Evolutionary conservation across 2,113 vertebrate genomes (phyloP).

Genomic region (Dolichallabes microphthalmus): DNA sequence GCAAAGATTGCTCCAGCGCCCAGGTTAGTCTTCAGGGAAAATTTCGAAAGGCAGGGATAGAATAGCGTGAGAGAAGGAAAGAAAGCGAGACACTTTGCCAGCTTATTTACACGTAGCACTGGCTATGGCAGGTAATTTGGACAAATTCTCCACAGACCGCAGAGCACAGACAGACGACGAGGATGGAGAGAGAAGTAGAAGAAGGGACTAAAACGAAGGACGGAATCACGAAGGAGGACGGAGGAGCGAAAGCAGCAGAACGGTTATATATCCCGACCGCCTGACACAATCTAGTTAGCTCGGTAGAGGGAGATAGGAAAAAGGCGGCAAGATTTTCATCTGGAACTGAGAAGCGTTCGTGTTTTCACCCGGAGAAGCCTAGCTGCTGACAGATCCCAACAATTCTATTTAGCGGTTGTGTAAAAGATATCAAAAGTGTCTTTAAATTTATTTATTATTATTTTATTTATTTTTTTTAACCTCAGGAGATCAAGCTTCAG

Average conservation of each 20-base stretch:
- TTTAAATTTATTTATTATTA: slow-evolving; percentile 69
- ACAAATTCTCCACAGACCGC: slow-evolving; percentile 76
- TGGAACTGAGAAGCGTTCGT: slow-evolving; percentile 35
- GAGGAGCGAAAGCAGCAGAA: background rate
- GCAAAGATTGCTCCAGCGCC: slow-evolving; percentile 51
- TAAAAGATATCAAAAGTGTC: slow-evolving; percentile 67
- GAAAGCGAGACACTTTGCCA: slow-evolving; percentile 65
- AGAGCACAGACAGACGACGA: slow-evolving; percentile 64
- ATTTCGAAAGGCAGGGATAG: slow-evolving; percentile 32
- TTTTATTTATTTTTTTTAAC: slow-evolving; percentile 58
- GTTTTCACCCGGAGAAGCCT: slow-evolving; percentile 22
- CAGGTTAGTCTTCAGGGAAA: slow-evolving; percentile 34
- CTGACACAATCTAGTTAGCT: slow-evolving; percentile 61
- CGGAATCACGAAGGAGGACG: background rate
- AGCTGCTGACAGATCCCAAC: slow-evolving; percentile 69
- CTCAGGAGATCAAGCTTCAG: slow-evolving; percentile 61
- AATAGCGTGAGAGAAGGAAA: slow-evolving; percentile 41
- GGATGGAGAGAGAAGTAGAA: slow-evolving; percentile 57
- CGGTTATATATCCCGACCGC: slow-evolving; percentile 66
- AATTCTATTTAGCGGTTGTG: slow-evolving; percentile 70
- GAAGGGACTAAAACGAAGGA: slow-evolving; percentile 33
- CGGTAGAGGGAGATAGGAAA: slow-evolving; percentile 66
- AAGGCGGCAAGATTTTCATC: slow-evolving; percentile 75
- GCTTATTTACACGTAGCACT: slow-evolving; percentile 76
- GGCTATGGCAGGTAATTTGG: slow-evolving; percentile 81